Evolutionary conservation across 2,888 invertebrate genomes (phyloP), one percentile per base, ranked within the genome.

Genomic region (Nomada fabriciana): DNA sequence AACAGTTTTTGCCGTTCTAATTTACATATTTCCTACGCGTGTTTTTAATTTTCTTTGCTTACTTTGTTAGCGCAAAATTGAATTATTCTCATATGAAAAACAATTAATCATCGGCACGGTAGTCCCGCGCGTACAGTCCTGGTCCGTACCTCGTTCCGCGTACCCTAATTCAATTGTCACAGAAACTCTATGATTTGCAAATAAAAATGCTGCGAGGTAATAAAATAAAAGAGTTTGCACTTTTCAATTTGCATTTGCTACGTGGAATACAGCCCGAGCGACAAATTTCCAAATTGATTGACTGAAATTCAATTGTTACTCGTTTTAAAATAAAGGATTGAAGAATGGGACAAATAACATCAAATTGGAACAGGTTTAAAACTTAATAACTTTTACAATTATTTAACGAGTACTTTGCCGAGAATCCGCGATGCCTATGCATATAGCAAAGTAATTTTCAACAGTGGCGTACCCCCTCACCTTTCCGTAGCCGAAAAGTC

Each of bases 51-150:
- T 36, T n/a, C n/a, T 7, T 13, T 15, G 47, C 15, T 47, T 47
- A 47, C 13, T 47, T 47, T 18, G n/a, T 52, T 9, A 2, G 10
- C 0, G 3, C 4, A 10, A 9, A 13, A 5, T 57, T 10, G 0
- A 57, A 57, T 47, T 69, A 29, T 69, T 69, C n/a, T 43, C 0
- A 13, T 43, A 57, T n/a, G 57, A 57, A 23, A 50, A 68, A 10
- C 23, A 10, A 68, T 55, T 55, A 53, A 55, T 68, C 42, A 43
- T 57, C 25, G 43, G 18, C 9, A n/a, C 18, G 25, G 25, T 7
- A n/a, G 23, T 13, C 7, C 1, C 43, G 18, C n/a, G 11, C 13
- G 20, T 4, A 1, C 25, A n/a, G 2, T 29, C 3, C n/a, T 13
- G 1, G 42, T 23, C 43, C 47, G 20, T 11, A 43, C 13, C 15